Evolutionary conservation across 1,140 invertebrate genomes (phyloP), one percentile per base, ranked within the genome.

Genomic region (Phymastichus coffea): DNA sequence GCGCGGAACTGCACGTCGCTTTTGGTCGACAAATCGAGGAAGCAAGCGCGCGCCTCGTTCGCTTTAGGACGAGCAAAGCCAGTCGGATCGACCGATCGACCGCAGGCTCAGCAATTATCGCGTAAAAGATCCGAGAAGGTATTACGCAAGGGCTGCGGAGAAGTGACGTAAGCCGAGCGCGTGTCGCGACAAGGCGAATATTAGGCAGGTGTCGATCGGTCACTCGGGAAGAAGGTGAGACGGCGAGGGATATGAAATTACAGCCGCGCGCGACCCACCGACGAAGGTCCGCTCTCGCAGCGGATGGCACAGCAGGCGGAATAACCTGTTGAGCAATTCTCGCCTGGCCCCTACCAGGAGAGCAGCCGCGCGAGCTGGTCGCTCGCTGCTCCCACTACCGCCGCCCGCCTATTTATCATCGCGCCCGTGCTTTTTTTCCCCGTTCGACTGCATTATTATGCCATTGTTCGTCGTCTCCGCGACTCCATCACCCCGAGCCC

Each of bases 321-420:
- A 70, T 72, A 76, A 76, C 74, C 72, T 76, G 74, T 76, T 76
- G 74, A 75, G 72, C 71, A 75, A 76, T 76, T 73, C 69, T 67
- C 66, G 70, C 68, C 65, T 72, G 60, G 44, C 55, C 33, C 47
- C 28, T 48, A 75, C 37, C 59, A 26, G 72, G 73, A 57, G 55
- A 14, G 19, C 65, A 74, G 56, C 35, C 60, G 23, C 9, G 8
- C 23, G 37, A 63, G 46, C 30, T 55, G 49, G 26, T 57, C 4
- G 14, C 15, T 0, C 4, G 17, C n/a, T 19, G 3, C 25, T 44
- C 19, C 30, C 28, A 15, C 22, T 4, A 10, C 3, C 41, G 8
- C 38, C 6, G 41, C 19, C n/a, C n/a, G 33, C 53, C 35, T 37
- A 26, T 55, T 55, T 55, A 46, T 37, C 53, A 37, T 37, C 46